Percentiles rank a stretch among this genome's conserved stretches.
Evolutionary conservation across 2,113 vertebrate species (phyloP).

Genomic region (Todiramphus chloris): DNA sequence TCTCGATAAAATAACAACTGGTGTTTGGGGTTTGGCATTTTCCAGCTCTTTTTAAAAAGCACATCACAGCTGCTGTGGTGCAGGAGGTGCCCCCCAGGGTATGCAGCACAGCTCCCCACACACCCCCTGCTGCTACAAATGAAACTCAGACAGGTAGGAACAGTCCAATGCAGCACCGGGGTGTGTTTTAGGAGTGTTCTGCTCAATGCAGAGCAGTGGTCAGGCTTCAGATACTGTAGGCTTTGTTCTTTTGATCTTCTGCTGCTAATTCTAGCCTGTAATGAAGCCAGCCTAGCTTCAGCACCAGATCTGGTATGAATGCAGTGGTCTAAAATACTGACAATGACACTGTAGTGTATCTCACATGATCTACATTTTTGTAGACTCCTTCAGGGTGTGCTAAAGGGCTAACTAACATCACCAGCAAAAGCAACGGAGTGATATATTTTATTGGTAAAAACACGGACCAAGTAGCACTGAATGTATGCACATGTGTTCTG

Average conservation of each 20-base stretch:
- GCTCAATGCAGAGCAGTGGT: background rate
- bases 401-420: background rate
- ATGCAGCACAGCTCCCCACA: fast-evolving
- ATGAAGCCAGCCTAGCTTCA: background rate
- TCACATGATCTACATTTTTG: background rate
- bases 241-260: background rate
- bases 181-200: background rate
- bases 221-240: background rate
- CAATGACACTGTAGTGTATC: background rate
- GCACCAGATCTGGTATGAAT: background rate
- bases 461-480: background rate
- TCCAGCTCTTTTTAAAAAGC: background rate
- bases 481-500: fast-evolving
- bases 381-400: background rate
- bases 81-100: background rate
- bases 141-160: background rate
- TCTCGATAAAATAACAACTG: conserved; percentile 61
- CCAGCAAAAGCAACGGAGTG: background rate
- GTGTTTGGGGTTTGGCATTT: conserved; percentile 33
- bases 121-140: background rate
- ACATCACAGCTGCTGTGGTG: background rate
- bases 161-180: fast-evolving
- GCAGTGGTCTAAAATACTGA: background rate
- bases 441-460: background rate
- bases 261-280: background rate